A percentile compares a stretch with the other conserved stretches of the same genome.
phyloP scores from a whole-genome alignment of 2,888 invertebrate species.

The Metallyticus violacea region DNA sequence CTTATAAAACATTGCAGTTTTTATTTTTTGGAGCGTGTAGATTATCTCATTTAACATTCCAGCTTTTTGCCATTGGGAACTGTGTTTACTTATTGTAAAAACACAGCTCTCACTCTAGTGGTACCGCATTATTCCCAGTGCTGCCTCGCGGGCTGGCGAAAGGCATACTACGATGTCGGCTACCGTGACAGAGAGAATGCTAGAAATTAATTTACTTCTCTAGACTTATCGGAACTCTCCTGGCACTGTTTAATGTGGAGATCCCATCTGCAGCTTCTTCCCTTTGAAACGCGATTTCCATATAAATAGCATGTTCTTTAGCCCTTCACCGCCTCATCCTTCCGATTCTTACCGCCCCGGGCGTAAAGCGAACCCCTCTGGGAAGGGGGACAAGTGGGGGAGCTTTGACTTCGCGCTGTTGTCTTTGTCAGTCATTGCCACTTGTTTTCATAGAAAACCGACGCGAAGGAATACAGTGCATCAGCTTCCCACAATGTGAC shows the following conservation, averaged over 20 bases:
- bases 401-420: background rate
- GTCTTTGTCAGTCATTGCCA: background rate
- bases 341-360: background rate
- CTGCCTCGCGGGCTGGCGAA: background rate
- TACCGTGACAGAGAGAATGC: background rate
- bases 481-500: background rate
- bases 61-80: too few species aligned
- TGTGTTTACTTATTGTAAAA: too few species aligned
- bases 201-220: background rate
- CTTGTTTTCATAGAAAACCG: background rate
- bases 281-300: constrained; percentile 18
- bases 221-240: background rate
- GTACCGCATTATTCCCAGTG: too few species aligned
- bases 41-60: too few species aligned
- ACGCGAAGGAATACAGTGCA: background rate
- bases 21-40: too few species aligned
- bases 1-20: too few species aligned
- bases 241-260: background rate
- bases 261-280: constrained; percentile 16
- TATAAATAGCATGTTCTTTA: constrained; percentile 21
- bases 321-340: background rate
- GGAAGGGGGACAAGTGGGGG: background rate
- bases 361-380: background rate
- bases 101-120: too few species aligned
- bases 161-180: too few species aligned